Base-by-base conservation (phyloP, 2,888 invertebrate genomes). In the Drosophila falleni region DNA sequence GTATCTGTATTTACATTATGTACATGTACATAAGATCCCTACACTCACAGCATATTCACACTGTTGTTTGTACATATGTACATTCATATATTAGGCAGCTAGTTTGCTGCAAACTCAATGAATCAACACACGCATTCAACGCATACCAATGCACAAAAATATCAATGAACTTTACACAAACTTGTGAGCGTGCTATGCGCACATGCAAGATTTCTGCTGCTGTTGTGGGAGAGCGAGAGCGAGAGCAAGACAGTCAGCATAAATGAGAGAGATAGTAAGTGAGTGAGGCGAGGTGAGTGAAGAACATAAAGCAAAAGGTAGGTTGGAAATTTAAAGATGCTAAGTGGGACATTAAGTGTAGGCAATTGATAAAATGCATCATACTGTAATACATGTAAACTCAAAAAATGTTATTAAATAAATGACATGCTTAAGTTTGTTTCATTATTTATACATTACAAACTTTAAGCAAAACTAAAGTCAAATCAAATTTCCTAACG, bases 81-180 rank as follows among this genome's bases (percentile, higher is more conserved):
- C n/a, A 37, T 35, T 13, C 54, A 54, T 74, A 66, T 60, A 68
- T 74, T 51, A 58, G 56, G 64, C 71, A 69, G 78, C 67, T 86
- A 76, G 87, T 77, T 83, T 71, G 73, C 71, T 58, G 64, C 74
- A 71, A 75, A 72, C 89, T 90, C 84, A 90, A 90, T 90, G 91
- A 90, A 90, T 91, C 89, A 80, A 79, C 81, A 80, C 70, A 84
- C 73, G 67, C 76, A 79, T 68, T 78, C 69, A 81, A 65, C 71
- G 54, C 69, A 91, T 73, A 89, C 88, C 74, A 81, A 76, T 84
- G 85, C 87, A 87, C 73, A 79, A 89, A 91, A 89, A 91, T 91
- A 90, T 90, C 90, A 90, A 90, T 90, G 91, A 90, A 91, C 91
- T 90, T 89, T 89, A 81, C 78, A 74, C 67, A 83, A 87, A 80